These are phyloP conservation scores for Hemibagrus wyckioides DNA, from an alignment of 2,113 vertebrate species.

Conservation along the genomic window DNA sequence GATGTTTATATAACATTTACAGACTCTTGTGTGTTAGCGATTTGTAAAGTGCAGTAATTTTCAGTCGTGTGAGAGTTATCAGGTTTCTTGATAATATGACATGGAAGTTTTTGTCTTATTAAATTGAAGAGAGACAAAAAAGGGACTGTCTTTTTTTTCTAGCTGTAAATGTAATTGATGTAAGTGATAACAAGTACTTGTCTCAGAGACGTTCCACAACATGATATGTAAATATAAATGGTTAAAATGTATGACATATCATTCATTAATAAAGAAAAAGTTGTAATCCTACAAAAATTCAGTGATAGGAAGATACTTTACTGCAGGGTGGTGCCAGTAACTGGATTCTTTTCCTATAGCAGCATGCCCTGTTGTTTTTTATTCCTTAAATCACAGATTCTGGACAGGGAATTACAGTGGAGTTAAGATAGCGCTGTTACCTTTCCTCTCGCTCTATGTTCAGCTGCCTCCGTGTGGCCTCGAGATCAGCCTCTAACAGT, in stretches of 20 bases:
- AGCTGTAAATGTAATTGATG: neutral
- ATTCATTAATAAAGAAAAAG: neutral
- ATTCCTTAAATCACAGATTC: neutral
- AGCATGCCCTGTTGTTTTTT: neutral
- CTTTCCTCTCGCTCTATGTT: slow-evolving; percentile 77
- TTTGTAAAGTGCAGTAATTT: neutral
- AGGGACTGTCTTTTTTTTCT: neutral
- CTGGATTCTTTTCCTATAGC: neutral
- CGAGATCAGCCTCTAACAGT: slow-evolving; percentile 75
- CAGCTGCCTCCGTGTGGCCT: slow-evolving; percentile 78
- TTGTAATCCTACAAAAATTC: neutral
- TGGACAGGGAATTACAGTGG: neutral
- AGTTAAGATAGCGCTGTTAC: slow-evolving; percentile 54
- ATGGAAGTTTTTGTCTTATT: neutral
- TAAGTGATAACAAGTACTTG: neutral
- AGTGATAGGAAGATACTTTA: neutral
- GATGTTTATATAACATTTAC: neutral
- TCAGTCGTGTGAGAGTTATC: neutral
- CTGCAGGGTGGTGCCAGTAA: neutral
- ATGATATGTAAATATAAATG: neutral
- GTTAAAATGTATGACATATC: neutral
- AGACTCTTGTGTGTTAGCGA: neutral
- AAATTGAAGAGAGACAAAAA: neutral
- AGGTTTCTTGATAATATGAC: neutral
- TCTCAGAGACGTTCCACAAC: neutral